Evolutionary conservation across 53 echinoderm and acorn worm species (phyloP).

Genomic region (Arbacia lixula): DNA sequence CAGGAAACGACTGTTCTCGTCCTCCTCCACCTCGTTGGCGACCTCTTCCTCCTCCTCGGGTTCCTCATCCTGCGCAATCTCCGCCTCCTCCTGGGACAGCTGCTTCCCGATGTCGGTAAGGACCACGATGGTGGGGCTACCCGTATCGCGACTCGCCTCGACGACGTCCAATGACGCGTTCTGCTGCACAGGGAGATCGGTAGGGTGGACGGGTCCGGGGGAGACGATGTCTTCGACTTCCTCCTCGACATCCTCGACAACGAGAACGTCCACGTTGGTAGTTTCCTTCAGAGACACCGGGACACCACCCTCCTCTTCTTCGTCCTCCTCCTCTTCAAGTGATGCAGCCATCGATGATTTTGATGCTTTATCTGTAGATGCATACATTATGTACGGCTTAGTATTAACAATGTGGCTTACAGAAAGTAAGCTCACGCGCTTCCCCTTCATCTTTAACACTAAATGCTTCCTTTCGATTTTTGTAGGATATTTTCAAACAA

Average conservation of each 20-base stretch:
- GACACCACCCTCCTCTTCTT: neutral
- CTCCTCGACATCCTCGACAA: conserved; percentile 47
- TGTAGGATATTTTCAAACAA: too few species aligned
- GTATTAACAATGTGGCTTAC: too few species aligned
- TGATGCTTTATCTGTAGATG: conserved; percentile 21
- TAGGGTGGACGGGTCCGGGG: neutral
- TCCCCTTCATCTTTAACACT: too few species aligned
- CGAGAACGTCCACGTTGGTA: conserved; percentile 6
- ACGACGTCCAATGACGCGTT: neutral
- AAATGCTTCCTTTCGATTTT: too few species aligned
- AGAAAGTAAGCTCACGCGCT: too few species aligned
- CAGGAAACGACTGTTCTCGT: conserved; percentile 14
- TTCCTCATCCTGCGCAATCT: neutral
- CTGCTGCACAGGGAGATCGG: conserved; percentile 3
- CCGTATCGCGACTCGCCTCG: neutral
- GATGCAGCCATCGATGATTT: conserved; percentile 18
- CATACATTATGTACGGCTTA: too few species aligned
- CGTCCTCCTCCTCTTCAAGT: conserved; percentile 13
- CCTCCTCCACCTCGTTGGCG: conserved; percentile 16
- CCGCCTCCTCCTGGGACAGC: conserved; percentile 23
- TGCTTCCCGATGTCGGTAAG: conserved; percentile 24
- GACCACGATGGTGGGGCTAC: conserved; percentile 47
- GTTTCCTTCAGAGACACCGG: conserved; percentile 7
- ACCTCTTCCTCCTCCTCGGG: neutral
- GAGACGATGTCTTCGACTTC: neutral